Conservation (phyloP, 2,113 vertebrate species). For the Gambusia affinis region DNA sequence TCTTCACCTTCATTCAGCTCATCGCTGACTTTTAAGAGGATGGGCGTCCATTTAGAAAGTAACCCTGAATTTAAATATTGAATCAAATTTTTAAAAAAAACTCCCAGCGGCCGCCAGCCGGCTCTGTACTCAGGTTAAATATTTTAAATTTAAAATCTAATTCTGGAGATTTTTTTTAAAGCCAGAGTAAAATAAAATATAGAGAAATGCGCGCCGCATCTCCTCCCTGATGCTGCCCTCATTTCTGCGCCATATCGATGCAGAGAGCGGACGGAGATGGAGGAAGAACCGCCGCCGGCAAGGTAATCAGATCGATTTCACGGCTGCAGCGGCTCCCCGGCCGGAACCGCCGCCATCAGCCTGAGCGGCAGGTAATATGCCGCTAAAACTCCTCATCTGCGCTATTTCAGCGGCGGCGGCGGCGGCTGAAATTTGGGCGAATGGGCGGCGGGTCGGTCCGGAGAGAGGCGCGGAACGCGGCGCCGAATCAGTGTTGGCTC, state of each 20-base stretch:
- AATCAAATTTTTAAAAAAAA: background rate
- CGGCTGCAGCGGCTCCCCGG: slow-evolving; percentile 65
- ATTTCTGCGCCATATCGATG: slow-evolving; percentile 50
- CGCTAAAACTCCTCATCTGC: slow-evolving; percentile 74
- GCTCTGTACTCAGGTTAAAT: too few species aligned
- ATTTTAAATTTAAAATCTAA: background rate
- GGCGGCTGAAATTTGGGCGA: slow-evolving; percentile 28
- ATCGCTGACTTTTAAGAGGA: background rate
- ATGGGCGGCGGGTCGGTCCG: background rate
- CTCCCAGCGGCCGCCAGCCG: too few species aligned
- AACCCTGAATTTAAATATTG: background rate
- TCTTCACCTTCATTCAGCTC: slow-evolving; percentile 34
- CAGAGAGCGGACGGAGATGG: slow-evolving; percentile 65
- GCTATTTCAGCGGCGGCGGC: slow-evolving; percentile 33
- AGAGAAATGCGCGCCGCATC: slow-evolving; percentile 29
- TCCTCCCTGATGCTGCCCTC: slow-evolving; percentile 59
- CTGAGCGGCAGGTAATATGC: slow-evolving; percentile 72
- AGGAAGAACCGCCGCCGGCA: slow-evolving; percentile 69
- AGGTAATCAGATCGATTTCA: slow-evolving; percentile 85
- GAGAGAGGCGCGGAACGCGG: background rate
- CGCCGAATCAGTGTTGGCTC: background rate
- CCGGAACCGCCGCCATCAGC: slow-evolving; percentile 57
- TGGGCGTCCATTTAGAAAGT: background rate
- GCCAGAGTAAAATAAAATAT: background rate
- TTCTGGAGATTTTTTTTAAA: background rate